Evolutionary conservation across 1,140 invertebrate species (phyloP), one percentile per base, ranked within the genome.

Genomic region (Pararge aegeria): DNA sequence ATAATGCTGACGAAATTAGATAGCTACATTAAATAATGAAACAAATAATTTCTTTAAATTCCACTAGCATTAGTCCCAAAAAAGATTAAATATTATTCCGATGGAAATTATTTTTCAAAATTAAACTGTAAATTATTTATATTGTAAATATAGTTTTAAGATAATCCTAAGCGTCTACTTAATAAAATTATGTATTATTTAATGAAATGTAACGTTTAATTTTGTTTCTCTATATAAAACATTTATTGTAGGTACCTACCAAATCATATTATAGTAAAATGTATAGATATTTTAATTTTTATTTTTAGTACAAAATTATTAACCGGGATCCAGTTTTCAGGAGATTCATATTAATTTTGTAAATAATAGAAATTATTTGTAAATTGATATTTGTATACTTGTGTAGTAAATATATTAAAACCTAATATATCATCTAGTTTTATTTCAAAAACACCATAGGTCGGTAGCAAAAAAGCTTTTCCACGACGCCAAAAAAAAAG

Each of bases 321-420:
- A 24, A 2, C 24, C 29, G 29, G 38, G 34, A 13, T 16, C 29
- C 34, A 48, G 42, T 54, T 38, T 49, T 54, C 58, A 29, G 49
- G 34, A 50, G 29, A 51, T 16, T 12, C 21, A 52, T 15, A 24
- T 15, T 24, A 67, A 61, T 18, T 16, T 42, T 74, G 73, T 80
- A 73, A 73, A 74, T 78, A 75, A 34, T 34, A 63, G 46, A 66
- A 53, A 53, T 49, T 68, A 73, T 69, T 58, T 77, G 78, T 78
- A 80, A 62, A 79, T 77, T 75, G 66, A 78, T 73, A 76, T 83
- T 78, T 80, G 71, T 42, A 27, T 83, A 83, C 71, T 73, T 72
- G 57, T 67, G 72, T 76, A 78, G 70, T 71, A 59, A 71, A 80
- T 54, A 54, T 61, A 61, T 61, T 55, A 61, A 54, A 54, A 48